These are phyloP conservation scores for Microcebus murinus DNA, from an alignment of 2,113 vertebrate species.

Conservation along the genomic window DNA sequence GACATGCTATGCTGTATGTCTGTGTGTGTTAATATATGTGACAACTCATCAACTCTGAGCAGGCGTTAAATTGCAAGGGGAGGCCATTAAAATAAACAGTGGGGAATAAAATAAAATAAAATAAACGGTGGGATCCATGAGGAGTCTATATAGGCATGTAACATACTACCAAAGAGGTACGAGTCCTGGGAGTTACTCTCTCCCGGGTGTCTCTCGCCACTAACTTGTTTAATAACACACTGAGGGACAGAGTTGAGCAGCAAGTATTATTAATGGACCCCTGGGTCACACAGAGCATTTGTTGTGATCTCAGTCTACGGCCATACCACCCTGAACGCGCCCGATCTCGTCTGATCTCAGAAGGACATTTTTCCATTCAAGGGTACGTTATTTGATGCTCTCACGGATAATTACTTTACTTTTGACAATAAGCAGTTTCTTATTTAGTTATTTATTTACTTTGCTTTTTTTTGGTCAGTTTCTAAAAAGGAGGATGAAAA, in stretches of 20 bases:
- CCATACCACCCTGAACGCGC: too few relatives aligned
- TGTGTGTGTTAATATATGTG: background rate
- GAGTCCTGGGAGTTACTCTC: background rate
- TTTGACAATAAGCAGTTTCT: background rate
- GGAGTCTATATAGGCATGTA: background rate
- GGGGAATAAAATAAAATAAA: background rate
- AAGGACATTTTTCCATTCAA: background rate
- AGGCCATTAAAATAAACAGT: background rate
- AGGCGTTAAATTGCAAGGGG: background rate
- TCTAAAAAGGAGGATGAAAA: background rate
- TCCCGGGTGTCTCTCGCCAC: background rate
- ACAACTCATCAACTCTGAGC: background rate
- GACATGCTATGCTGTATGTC: background rate
- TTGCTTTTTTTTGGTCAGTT: background rate
- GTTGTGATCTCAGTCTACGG: background rate
- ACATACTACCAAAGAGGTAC: background rate
- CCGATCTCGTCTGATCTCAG: background rate
- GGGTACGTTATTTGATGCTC: background rate
- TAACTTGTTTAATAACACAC: background rate
- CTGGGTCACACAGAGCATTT: background rate
- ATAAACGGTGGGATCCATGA: background rate
- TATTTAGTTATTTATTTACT: background rate
- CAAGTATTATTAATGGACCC: background rate
- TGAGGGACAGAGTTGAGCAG: too few relatives aligned
- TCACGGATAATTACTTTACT: background rate